These are phyloP conservation scores for Stichodactyla mertensii DNA, from an alignment of 64 coral and sea anemone species.

Conservation along the genomic window DNA sequence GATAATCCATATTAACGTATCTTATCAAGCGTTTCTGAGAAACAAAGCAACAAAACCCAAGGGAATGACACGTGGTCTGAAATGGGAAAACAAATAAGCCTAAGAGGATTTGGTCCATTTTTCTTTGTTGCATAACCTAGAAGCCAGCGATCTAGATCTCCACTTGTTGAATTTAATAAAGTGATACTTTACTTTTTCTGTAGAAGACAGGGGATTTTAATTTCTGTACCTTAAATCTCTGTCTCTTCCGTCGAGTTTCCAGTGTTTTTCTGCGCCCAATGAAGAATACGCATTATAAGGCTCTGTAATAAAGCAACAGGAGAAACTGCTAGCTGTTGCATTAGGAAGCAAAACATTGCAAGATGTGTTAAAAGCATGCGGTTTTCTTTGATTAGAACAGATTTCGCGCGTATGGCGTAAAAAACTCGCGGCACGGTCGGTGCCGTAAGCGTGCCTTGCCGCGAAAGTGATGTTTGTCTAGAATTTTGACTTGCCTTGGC, in stretches of 20 bases:
- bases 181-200: not conserved
- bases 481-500: no score
- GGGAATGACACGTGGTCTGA: no score
- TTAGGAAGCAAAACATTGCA: not conserved
- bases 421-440: not conserved
- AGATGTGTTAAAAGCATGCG: not conserved
- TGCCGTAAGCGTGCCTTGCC: not conserved
- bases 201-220: not conserved
- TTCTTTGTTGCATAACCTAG: not conserved
- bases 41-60: no score
- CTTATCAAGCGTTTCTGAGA: no score
- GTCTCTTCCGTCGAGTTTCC: slow-evolving; percentile 49
- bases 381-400: not conserved
- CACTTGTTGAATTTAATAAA: not conserved
- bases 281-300: not conserved
- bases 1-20: no score
- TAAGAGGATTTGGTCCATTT: not conserved
- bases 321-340: not conserved
- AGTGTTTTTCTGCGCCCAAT: slow-evolving; percentile 4
- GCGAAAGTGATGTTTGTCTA: not conserved
- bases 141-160: not conserved
- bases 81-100: not conserved
- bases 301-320: not conserved
- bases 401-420: not conserved
- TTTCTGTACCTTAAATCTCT: slow-evolving; percentile 1